These are phyloP conservation scores for Matsumurasca onukii DNA, from an alignment of 1,140 invertebrate genomes.

Conservation along the genomic window DNA sequence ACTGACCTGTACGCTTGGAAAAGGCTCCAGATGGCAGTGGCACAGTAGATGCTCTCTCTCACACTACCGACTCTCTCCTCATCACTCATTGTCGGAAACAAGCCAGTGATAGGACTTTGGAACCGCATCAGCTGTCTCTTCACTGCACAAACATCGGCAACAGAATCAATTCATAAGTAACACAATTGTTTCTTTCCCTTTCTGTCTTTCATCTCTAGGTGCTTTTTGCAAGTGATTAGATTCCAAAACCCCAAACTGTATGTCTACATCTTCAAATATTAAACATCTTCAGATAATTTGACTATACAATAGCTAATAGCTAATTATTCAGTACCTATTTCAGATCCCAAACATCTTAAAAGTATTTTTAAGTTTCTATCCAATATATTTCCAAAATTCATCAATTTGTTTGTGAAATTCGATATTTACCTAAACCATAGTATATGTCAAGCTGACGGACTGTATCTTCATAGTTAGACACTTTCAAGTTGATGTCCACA, in stretches of 20 bases:
- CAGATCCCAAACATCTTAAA: too few species aligned
- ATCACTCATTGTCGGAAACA: conserved; percentile 88
- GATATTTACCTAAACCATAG: conserved; percentile 90
- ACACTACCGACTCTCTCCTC: conserved; percentile 82
- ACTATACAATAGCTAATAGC: too few species aligned
- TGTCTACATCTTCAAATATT: too few species aligned
- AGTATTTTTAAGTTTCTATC: too few species aligned
- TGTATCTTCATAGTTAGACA: conserved; percentile 87
- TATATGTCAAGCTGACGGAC: conserved; percentile 87
- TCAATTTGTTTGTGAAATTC: too few species aligned
- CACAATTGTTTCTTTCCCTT: too few species aligned
- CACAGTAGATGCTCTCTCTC: conserved; percentile 95
- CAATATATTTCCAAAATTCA: too few species aligned
- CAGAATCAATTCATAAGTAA: neutral
- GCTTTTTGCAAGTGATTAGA: too few species aligned
- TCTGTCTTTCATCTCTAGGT: too few species aligned
- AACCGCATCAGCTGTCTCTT: conserved; percentile 89
- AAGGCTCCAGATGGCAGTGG: conserved; percentile 91
- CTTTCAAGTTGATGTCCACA: conserved; percentile 56
- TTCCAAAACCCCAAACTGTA: too few species aligned
- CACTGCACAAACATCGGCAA: conserved; percentile 78
- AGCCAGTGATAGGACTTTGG: conserved; percentile 92
- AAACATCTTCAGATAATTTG: too few species aligned
- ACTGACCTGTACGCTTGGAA: conserved; percentile 91
- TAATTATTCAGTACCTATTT: too few species aligned